Evolutionary conservation across 2,113 vertebrate genomes (phyloP).

Genomic region (Tiliqua scincoides): DNA sequence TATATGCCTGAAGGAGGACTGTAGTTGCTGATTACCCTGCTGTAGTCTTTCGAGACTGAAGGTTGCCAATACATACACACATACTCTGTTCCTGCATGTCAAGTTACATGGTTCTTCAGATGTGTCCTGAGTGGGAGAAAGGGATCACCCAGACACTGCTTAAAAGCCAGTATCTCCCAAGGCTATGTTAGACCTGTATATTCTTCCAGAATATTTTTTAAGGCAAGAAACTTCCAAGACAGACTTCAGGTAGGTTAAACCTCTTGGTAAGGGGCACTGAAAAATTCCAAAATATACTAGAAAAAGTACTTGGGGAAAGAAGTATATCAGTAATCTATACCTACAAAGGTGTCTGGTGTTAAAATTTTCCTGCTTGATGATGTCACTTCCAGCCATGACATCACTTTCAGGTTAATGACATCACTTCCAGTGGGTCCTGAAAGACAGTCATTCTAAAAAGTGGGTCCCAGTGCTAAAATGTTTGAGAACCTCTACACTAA

Average conservation of each 20-base stretch:
- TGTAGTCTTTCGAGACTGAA: neutral
- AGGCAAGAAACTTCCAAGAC: no score
- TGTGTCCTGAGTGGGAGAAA: neutral
- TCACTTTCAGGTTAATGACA: no score
- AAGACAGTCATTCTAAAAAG: no score
- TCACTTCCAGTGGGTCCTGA: no score
- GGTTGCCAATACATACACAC: no score
- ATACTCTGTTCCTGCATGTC: neutral
- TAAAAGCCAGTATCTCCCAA: no score
- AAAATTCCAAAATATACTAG: slow-evolving; percentile 18
- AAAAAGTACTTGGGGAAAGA: neutral
- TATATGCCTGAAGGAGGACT: neutral
- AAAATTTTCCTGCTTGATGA: no score
- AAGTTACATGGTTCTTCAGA: neutral
- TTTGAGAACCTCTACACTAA: no score
- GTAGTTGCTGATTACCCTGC: neutral
- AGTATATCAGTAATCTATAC: slow-evolving; percentile 21
- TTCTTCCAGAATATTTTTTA: neutral
- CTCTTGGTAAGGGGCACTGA: slow-evolving; percentile 25
- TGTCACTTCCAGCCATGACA: no score
- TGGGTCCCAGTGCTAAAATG: no score
- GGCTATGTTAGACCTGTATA: neutral
- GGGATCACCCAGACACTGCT: neutral
- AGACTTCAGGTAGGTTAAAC: neutral
- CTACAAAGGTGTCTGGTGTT: slow-evolving; percentile 6